Evolutionary conservation across 1,140 invertebrate species (phyloP), one percentile per base, ranked within the genome.

Genomic region (Bombus cullumanus): DNA sequence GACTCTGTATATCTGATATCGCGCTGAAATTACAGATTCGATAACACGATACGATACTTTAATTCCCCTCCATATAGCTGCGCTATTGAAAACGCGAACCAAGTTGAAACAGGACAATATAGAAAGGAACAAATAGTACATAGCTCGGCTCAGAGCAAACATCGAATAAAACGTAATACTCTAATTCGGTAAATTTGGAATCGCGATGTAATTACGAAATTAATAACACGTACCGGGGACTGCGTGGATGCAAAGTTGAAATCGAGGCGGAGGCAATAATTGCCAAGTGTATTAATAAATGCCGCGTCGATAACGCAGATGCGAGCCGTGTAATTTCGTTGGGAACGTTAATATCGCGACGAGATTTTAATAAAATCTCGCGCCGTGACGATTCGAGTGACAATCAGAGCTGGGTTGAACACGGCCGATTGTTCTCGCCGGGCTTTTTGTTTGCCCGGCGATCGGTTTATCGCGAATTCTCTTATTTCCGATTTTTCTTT

Each of bases 401-500:
- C 37, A 18, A 37, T 34, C 18, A 68, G 31, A 9, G 5, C 8
- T 18, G 6, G 66, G 34, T 18, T 12, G 2, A 66, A 59, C 62
- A 62, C 47, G 66, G 13, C 59, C 34, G n/a, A 84, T 83, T 57
- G 71, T 79, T 47, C 10, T 22, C 12, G 6, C 5, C 31, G 9
- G 2, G 31, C 3, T 53, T 83, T 28, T 47, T 43, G 34, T 34
- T n/a, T 25, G 43, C 41, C 18, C 47, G 47, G 47, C 47, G 18
- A 59, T 71, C 66, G 66, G 31, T 78, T 79, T 80, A 69, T 41
- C 59, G n/a, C 34, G 34, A 59, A 15, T 53, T 78, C 83, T 28
- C 22, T 37, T 72, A 57, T 72, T 71, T 31, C 39, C 75, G 62
- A 73, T 80, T 72, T 85, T 72, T 59, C 34, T 72, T 72, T 72